phyloP scores from a whole-genome alignment of 2,888 invertebrate species.

The Gastracanthus pulcherrimus region DNA sequence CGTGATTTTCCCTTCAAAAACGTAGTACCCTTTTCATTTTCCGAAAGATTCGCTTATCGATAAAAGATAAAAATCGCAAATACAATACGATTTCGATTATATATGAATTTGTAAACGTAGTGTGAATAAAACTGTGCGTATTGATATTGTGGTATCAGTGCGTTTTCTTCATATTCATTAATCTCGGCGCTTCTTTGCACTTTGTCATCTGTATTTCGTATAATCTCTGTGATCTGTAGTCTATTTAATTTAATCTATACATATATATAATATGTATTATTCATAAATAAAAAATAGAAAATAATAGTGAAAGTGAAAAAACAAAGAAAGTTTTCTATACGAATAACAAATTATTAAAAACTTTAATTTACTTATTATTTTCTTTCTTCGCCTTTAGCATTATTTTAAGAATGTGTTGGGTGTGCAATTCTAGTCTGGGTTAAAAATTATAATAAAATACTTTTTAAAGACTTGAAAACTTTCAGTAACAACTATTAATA shows the following conservation, averaged over 20 bases:
- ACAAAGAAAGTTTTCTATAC: slow-evolving; percentile 28
- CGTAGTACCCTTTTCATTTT: not conserved
- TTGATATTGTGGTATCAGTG: slow-evolving; percentile 36
- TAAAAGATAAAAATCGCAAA: slow-evolving; percentile 33
- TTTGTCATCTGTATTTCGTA: slow-evolving; percentile 41
- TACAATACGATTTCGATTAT: not conserved
- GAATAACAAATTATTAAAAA: not conserved
- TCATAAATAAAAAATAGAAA: slow-evolving; percentile 6
- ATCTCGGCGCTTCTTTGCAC: slow-evolving; percentile 23
- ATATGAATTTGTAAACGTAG: slow-evolving; percentile 20
- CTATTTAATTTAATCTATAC: slow-evolving; percentile 3
- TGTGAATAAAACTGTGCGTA: slow-evolving; percentile 47
- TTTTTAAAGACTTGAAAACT: not conserved
- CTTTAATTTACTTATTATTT: slow-evolving; percentile 6
- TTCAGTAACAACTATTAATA: too few species aligned
- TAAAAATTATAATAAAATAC: not conserved
- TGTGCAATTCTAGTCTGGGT: not conserved
- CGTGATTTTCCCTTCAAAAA: not conserved
- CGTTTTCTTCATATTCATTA: slow-evolving; percentile 32
- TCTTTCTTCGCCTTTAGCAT: slow-evolving; percentile 38
- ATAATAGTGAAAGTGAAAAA: slow-evolving; percentile 21
- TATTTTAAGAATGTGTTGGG: slow-evolving; percentile 35
- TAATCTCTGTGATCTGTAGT: slow-evolving; percentile 25
- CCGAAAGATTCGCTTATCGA: not conserved
- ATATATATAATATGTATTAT: not conserved